A percentile compares a stretch with the other conserved stretches of the same genome.
These are phyloP conservation scores for Pteruthius melanotis DNA, from an alignment of 2,113 vertebrate species.

Conservation along the genomic window DNA sequence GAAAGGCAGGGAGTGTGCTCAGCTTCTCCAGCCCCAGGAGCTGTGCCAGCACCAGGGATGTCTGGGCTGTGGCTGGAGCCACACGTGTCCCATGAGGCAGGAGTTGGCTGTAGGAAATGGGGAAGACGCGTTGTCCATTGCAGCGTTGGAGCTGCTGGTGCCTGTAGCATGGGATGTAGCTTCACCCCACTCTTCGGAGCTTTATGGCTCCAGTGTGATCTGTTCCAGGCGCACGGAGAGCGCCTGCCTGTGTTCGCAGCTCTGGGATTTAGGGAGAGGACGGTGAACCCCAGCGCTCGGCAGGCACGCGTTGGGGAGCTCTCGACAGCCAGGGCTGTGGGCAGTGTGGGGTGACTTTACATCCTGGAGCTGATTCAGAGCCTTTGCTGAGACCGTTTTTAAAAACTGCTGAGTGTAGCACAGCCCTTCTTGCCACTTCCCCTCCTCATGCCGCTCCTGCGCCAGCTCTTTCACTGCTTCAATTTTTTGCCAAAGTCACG, in stretches of 20 bases:
- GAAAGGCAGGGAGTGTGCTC: background rate
- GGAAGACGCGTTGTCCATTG: accelerated
- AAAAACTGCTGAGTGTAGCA: conserved; percentile 59
- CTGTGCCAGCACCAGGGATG: background rate
- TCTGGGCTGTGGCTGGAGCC: background rate
- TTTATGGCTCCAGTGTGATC: accelerated
- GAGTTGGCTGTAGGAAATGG: background rate
- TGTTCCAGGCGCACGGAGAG: background rate
- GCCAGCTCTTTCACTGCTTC: conserved; percentile 4
- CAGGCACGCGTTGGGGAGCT: background rate
- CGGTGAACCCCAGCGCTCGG: accelerated
- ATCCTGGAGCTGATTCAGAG: conserved; percentile 49
- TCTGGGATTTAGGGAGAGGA: background rate
- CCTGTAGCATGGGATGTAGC: background rate
- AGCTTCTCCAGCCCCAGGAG: accelerated
- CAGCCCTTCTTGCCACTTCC: conserved; percentile 55
- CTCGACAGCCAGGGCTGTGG: background rate
- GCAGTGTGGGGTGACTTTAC: background rate
- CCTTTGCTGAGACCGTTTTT: conserved; percentile 36
- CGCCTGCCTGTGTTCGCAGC: accelerated
- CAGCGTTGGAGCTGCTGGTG: background rate
- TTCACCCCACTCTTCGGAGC: accelerated
- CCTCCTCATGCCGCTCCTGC: background rate
- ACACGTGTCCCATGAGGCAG: accelerated
- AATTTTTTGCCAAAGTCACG: conserved; percentile 31